phyloP scores from a whole-genome alignment of 1,140 invertebrate species.

The Platyura marginata region DNA sequence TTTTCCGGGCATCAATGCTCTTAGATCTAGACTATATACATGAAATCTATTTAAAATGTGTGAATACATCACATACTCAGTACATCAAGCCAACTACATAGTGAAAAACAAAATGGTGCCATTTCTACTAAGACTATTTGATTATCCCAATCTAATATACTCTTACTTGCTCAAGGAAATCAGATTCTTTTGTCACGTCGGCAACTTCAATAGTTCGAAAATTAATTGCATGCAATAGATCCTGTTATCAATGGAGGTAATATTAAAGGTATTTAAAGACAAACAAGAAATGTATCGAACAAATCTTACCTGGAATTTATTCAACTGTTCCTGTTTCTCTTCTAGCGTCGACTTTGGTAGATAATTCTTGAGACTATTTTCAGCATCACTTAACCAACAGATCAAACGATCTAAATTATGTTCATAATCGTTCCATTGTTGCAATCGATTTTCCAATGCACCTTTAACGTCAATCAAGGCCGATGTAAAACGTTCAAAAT shows the following conservation, averaged over 20 bases:
- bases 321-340: conserved; percentile 78
- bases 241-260: conserved; percentile 30
- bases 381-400: conserved; percentile 69
- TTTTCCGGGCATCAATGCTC: too few species aligned
- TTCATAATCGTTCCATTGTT: conserved; percentile 85
- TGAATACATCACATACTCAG: too few species aligned
- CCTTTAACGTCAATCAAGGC: conserved; percentile 56
- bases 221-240: conserved; percentile 54
- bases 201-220: conserved; percentile 47
- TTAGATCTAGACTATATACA: too few species aligned
- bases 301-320: conserved; percentile 66
- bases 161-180: conserved; percentile 75
- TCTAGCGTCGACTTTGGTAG: conserved; percentile 63
- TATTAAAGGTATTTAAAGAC: neutral
- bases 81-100: too few species aligned
- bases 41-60: too few species aligned
- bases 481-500: conserved; percentile 65
- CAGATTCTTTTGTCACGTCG: conserved; percentile 52
- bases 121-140: too few species aligned
- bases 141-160: too few species aligned
- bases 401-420: conserved; percentile 64
- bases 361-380: conserved; percentile 75
- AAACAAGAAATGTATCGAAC: conserved; percentile 1
- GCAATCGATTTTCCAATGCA: conserved; percentile 62
- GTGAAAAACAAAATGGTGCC: too few species aligned